Base-by-base conservation (phyloP, 2,888 invertebrate species). In the Druceiella hillmani region DNA sequence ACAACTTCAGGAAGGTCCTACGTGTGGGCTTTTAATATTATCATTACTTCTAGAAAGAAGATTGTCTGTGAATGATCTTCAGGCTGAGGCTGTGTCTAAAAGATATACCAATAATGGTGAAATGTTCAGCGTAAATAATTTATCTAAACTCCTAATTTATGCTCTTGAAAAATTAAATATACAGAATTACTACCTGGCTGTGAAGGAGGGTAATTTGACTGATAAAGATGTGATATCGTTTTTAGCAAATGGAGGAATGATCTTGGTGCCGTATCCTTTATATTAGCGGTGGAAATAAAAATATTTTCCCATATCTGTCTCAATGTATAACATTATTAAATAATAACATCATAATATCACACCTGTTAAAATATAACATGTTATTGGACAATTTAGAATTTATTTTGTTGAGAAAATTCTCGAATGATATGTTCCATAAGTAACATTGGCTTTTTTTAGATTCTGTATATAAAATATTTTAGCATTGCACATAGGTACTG, bases 1-100 rank as follows among this genome's bases (percentile, higher is more conserved):
- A 3, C 60, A 66, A 37, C 44, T 58, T 27, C 78, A 79, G 61
- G 58, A 71, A 15, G 79, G 83, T 1, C 83, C 83, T 3, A 91
- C 90, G 50, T 93, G 93, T 66, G 93, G 93, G 5, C 60, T 92
- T 39, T 87, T 87, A n/a, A 90, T 91, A 2, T 60, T 92, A 17
- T 83, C 84, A 24, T 91, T 92, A 86, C 71, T 85, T 31, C 66
- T 82, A 1, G 73, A 78, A 43, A 76, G 74, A 31, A 64, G 66
- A 38, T 68, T 76, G 3, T 59, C 75, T n/a, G 65, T 74, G 5
- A 69, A 63, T 15, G 65, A 82, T 39, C 70, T 79, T 10, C 64
- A 87, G 2, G 64, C 73, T 41, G 68, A 76, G 47, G 85, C 88
- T 1, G 75, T 75, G 57, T 55, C 64, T 13, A 63, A 72, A 47